These are phyloP conservation scores for Creontiades dilutus DNA, from an alignment of 2,888 invertebrate genomes.

Conservation along the genomic window DNA sequence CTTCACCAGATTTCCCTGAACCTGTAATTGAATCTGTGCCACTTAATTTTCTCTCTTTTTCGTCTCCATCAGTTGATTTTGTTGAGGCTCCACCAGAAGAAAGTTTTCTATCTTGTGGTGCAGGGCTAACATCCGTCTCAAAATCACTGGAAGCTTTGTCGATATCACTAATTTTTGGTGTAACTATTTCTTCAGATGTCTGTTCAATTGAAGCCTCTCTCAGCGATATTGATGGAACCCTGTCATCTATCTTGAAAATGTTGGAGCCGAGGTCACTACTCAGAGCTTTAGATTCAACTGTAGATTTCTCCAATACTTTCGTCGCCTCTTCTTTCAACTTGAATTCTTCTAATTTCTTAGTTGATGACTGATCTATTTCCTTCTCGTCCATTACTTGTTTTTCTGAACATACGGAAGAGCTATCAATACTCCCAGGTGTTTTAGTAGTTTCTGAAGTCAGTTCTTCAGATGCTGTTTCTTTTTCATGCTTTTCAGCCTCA, in stretches of 20 bases:
- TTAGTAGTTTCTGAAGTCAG: neutral
- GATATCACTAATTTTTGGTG: neutral
- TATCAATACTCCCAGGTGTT: neutral
- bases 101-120: neutral
- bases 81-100: neutral
- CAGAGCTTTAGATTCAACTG: neutral
- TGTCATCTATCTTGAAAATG: slow-evolving; percentile 34
- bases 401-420: neutral
- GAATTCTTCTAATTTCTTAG: neutral
- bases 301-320: neutral
- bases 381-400: neutral
- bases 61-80: neutral
- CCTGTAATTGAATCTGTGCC: neutral
- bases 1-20: neutral
- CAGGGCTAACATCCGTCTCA: neutral
- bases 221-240: slow-evolving; percentile 54
- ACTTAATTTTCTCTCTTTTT: neutral
- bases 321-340: neutral
- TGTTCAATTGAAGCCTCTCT: slow-evolving; percentile 63
- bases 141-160: neutral
- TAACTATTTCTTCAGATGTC: slow-evolving; percentile 22
- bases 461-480: neutral
- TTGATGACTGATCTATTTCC: neutral
- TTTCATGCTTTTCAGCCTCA: slow-evolving; percentile 27
- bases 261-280: neutral